A percentile compares a stretch with the other conserved stretches of the same genome.
These are phyloP conservation scores for Meiosimyza decipiens DNA, from an alignment of 2,888 invertebrate genomes.

Conservation along the genomic window DNA sequence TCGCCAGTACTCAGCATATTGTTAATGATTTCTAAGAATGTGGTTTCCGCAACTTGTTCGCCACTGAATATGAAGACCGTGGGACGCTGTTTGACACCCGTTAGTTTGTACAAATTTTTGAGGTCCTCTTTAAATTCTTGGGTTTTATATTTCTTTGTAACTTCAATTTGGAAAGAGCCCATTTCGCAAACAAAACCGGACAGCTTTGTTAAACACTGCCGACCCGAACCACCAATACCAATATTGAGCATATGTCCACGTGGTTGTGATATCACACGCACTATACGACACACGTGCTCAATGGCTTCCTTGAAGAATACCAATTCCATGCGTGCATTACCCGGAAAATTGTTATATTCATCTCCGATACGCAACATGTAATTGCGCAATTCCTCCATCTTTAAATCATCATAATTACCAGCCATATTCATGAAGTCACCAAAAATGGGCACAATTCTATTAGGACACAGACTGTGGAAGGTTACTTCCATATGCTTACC, in stretches of 20 bases:
- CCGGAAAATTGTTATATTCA: slow-evolving; percentile 78
- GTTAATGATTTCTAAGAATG: slow-evolving; percentile 89
- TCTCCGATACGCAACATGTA: slow-evolving; percentile 68
- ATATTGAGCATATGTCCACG: slow-evolving; percentile 86
- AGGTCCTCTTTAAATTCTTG: slow-evolving; percentile 85
- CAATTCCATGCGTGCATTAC: slow-evolving; percentile 82
- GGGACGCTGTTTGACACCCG: slow-evolving; percentile 80
- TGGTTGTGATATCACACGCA: slow-evolving; percentile 85
- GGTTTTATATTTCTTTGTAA: slow-evolving; percentile 81
- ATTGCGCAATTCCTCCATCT: slow-evolving; percentile 71
- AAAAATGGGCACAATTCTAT: slow-evolving; percentile 76
- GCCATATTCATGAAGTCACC: slow-evolving; percentile 85
- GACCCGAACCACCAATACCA: slow-evolving; percentile 88
- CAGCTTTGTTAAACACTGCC: slow-evolving; percentile 82
- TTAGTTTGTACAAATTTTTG: slow-evolving; percentile 77
- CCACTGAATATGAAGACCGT: slow-evolving; percentile 88
- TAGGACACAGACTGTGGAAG: slow-evolving; percentile 81
- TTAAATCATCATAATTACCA: slow-evolving; percentile 81
- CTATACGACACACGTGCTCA: slow-evolving; percentile 84
- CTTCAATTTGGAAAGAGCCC: slow-evolving; percentile 80
- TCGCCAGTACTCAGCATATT: slow-evolving; percentile 90
- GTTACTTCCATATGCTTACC: slow-evolving; percentile 85
- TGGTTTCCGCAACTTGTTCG: slow-evolving; percentile 85
- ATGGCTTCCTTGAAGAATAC: slow-evolving; percentile 89
- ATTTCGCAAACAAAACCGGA: slow-evolving; percentile 85